These are phyloP conservation scores for Vombatus ursinus DNA, from an alignment of 2,113 vertebrate species.

Conservation along the genomic window DNA sequence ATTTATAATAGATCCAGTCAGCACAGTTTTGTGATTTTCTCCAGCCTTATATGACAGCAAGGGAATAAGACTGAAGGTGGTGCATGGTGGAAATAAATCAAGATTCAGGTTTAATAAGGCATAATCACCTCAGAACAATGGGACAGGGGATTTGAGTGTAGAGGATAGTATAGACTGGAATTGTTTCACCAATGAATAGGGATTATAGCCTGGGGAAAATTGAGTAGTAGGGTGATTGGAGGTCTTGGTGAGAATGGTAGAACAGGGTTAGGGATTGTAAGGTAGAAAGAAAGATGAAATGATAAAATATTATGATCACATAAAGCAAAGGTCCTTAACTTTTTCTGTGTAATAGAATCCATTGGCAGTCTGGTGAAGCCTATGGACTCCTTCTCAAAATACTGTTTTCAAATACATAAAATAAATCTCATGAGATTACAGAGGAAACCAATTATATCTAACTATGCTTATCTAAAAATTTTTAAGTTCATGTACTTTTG, in stretches of 20 bases:
- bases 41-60: not conserved
- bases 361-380: not conserved
- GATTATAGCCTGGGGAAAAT: not conserved
- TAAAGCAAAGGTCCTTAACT: not conserved
- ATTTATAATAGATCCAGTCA: not conserved
- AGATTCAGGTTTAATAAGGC: not conserved
- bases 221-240: not conserved
- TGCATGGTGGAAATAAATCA: not conserved
- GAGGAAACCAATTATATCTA: not conserved
- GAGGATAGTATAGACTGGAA: not conserved
- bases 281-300: not conserved
- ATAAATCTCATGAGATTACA: not conserved
- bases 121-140: not conserved
- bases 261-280: not conserved
- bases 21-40: not conserved
- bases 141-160: not conserved
- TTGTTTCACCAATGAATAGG: not conserved
- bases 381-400: not conserved
- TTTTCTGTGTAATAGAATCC: not conserved
- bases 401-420: not conserved
- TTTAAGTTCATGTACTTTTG: not conserved
- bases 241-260: not conserved
- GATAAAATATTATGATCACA: not conserved
- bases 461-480: not conserved
- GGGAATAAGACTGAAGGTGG: not conserved